Percentiles rank a stretch among this genome's conserved stretches.
phyloP scores from a whole-genome alignment of 2,113 vertebrate genomes.

The Platycercus adscitus region DNA sequence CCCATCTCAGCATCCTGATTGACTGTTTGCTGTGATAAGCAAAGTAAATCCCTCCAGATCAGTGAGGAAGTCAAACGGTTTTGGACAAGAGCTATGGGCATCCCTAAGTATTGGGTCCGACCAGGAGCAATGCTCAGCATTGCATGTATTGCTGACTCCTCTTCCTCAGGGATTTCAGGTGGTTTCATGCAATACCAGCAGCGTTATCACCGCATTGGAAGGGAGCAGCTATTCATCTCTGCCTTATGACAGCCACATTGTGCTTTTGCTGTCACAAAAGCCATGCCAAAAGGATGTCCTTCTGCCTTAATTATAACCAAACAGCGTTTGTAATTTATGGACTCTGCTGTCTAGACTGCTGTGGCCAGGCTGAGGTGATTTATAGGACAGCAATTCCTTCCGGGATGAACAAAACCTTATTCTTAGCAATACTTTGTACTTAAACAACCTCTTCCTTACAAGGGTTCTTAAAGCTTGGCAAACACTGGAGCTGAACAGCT shows the following conservation, averaged over 20 bases:
- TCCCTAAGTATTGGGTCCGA: fast-evolving
- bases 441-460: not conserved
- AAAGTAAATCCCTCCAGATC: not conserved
- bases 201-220: fast-evolving
- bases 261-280: not conserved
- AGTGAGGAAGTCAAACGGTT: fast-evolving
- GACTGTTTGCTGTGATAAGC: not conserved
- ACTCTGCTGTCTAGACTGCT: not conserved
- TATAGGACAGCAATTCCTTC: slow-evolving; percentile 37
- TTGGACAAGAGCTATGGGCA: fast-evolving
- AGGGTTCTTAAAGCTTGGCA: not conserved
- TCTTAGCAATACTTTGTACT: not conserved
- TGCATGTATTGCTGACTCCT: fast-evolving
- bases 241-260: not conserved
- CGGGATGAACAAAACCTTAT: not conserved
- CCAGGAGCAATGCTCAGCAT: not conserved
- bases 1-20: not conserved
- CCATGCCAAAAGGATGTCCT: not conserved
- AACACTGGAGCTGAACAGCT: not conserved
- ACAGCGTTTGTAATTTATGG: not conserved
- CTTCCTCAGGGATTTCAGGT: not conserved
- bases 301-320: not conserved
- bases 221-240: not conserved
- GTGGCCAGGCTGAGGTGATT: slow-evolving; percentile 1
- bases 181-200: fast-evolving